A percentile compares a stretch with the other conserved stretches of the same genome.
Evolutionary conservation across 2,113 vertebrate genomes (phyloP).

Genomic region (Empidonax traillii): DNA sequence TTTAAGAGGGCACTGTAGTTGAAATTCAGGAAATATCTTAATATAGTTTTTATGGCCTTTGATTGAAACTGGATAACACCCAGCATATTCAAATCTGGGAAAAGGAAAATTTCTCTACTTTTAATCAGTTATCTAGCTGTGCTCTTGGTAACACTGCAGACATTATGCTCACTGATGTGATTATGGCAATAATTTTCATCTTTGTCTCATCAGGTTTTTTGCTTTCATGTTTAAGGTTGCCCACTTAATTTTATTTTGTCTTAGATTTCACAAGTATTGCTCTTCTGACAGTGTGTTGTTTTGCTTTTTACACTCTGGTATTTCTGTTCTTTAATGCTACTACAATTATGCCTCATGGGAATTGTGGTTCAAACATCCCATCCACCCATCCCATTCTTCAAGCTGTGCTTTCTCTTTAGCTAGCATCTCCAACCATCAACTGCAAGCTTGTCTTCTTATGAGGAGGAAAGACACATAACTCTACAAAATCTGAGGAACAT

Average conservation of each 20-base stretch:
- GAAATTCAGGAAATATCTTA: background rate
- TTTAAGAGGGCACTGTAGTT: background rate
- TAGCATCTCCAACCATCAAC: background rate
- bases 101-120: background rate
- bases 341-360: background rate
- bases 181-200: background rate
- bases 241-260: background rate
- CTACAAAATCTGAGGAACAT: background rate
- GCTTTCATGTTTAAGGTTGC: background rate
- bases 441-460: background rate
- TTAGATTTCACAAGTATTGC: background rate
- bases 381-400: background rate
- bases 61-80: background rate
- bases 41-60: background rate
- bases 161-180: background rate
- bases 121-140: fast-evolving
- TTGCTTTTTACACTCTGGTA: background rate
- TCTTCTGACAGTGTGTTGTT: background rate
- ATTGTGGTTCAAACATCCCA: background rate
- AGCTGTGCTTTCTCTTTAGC: background rate
- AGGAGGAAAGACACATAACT: background rate
- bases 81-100: background rate
- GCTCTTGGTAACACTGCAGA: background rate
- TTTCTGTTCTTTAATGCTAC: background rate
- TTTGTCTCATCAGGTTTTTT: background rate